Conservation (phyloP, 2,888 invertebrate species). For the Eupithecia subumbrata region DNA sequence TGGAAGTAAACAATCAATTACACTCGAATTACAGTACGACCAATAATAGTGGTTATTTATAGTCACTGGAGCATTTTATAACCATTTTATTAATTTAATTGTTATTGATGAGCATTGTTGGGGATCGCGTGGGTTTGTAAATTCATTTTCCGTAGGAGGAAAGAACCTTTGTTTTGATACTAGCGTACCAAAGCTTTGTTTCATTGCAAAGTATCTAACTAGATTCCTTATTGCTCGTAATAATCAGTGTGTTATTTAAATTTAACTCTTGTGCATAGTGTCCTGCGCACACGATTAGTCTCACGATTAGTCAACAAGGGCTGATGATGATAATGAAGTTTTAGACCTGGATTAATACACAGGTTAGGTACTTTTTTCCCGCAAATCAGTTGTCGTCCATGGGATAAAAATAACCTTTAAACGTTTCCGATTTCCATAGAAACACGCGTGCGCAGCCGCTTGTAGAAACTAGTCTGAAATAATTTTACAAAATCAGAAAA, state of each 20-base stretch:
- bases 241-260: neutral
- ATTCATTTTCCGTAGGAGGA: constrained; percentile 59
- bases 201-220: neutral
- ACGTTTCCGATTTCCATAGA: no score
- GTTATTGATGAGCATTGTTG: constrained; percentile 72
- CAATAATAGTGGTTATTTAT: constrained; percentile 79
- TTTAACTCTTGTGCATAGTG: neutral
- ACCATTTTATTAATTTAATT: constrained; percentile 80
- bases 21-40: constrained; percentile 73
- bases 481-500: neutral
- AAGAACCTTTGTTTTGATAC: constrained; percentile 57
- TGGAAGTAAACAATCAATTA: constrained; percentile 81
- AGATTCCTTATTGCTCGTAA: neutral
- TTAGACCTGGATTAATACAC: no score
- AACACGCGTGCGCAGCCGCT: no score
- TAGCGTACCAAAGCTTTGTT: constrained; percentile 14
- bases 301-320: no score
- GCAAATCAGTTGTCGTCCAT: no score
- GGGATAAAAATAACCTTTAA: no score
- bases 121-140: constrained; percentile 66
- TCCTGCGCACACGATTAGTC: no score
- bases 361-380: no score
- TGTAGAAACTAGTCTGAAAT: no score
- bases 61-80: constrained; percentile 77
- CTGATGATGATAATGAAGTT: no score